Evolutionary conservation across 2,113 vertebrate species (phyloP), one percentile per base, ranked within the genome.

Genomic region (Boleophthalmus pectinirostris): DNA sequence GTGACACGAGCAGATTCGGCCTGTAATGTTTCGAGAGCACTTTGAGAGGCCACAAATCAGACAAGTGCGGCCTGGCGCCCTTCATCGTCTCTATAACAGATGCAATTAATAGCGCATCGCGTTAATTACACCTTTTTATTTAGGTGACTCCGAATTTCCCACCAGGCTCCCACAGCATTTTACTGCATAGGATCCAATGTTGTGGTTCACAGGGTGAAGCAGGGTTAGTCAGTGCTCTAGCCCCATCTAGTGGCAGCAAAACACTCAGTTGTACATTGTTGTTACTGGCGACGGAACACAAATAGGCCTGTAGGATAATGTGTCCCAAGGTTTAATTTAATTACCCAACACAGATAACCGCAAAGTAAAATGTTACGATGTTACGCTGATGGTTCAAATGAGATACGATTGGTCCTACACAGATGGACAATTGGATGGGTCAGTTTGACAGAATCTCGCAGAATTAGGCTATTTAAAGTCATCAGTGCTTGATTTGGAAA

Each of bases 111-210:
- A 90, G 80, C 77, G 75, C 86, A 64, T 84, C 82, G 80, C 76
- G 79, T 92, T 91, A 90, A 92, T 92, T 91, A 91, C 88, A 91
- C 82, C 79, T 87, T 88, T 89, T 92, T 91, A 90, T 92, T 92
- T 87, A 87, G 89, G 89, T 87, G 89, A 88, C 82, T 89, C 85
- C 56, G 88, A 82, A 90, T 90, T 87, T 89, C 89, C 88, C 87
- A 85, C 86, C 83, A 89, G 88, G 49, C 82, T 83, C 71, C 54
- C 23, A 75, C 53, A 53, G 64, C 77, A 47, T 61, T 21, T 54
- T 25, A 66, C 72, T 15, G 56, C 20, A 15, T 12, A 11, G 7
- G 12, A 25, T 66, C 58, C 45, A 51, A 29, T 72, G 75, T 77
- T 77, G 72, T 82, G 74, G 29, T 20, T 73, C 69, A 78, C 56